Evolutionary conservation across 2,113 vertebrate species (phyloP).

Genomic region (Ochotona princeps): DNA sequence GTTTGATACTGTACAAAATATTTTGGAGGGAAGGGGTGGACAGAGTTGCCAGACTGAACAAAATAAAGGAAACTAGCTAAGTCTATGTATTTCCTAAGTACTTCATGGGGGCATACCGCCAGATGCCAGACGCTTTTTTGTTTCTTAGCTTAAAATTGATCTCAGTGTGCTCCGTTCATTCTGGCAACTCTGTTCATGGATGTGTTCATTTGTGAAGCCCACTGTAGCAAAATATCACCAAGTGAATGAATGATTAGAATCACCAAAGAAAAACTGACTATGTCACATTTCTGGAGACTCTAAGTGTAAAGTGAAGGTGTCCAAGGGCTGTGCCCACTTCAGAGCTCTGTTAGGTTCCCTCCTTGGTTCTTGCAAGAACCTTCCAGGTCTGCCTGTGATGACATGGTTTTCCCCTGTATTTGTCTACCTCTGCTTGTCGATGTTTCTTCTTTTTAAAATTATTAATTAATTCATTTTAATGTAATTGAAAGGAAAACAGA

Average conservation of each 20-base stretch:
- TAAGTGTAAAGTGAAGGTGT: neutral
- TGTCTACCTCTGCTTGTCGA: neutral
- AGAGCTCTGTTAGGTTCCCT: neutral
- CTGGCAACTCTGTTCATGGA: neutral
- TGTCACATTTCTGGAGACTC: neutral
- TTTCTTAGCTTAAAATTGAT: constrained; percentile 3
- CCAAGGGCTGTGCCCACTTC: fast-evolving
- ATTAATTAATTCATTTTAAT: too few species aligned
- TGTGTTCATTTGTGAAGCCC: neutral
- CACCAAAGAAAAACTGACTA: neutral
- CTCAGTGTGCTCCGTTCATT: neutral
- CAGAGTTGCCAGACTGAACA: neutral
- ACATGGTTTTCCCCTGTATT: too few species aligned
- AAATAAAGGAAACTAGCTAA: neutral
- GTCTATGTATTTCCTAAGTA: neutral
- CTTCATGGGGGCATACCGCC: too few species aligned
- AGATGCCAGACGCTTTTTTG: neutral
- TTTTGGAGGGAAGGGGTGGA: neutral
- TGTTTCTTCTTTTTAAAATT: too few species aligned
- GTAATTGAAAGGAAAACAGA: too few species aligned
- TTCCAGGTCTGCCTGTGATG: too few species aligned
- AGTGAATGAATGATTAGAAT: neutral
- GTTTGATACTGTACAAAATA: neutral
- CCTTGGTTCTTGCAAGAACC: neutral
- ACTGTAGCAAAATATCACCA: neutral